A percentile compares a stretch with the other conserved stretches of the same genome.
Conservation (phyloP, 2,888 invertebrate genomes). For the Quadroppia sp. region DNA sequence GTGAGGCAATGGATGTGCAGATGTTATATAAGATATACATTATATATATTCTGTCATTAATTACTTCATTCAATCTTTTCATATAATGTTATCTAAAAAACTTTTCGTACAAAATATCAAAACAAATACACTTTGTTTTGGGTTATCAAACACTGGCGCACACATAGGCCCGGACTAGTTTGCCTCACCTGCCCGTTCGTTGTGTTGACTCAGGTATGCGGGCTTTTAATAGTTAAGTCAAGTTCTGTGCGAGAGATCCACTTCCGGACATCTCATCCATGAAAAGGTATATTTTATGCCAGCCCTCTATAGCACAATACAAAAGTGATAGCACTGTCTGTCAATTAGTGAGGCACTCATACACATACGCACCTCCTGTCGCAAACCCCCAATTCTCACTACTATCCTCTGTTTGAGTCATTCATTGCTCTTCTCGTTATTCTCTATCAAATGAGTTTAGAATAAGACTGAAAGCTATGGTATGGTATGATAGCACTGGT, state of each 20-base stretch:
- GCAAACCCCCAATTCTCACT: not conserved
- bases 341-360: constrained; percentile 9
- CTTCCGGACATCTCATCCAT: constrained; percentile 34
- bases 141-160: not conserved
- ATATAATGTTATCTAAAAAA: constrained; percentile 1
- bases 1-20: not conserved
- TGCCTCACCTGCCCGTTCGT: constrained; percentile 24
- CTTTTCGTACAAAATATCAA: not conserved
- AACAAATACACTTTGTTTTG: constrained; percentile 13
- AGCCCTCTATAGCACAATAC: not conserved
- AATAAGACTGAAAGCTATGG: too few species aligned
- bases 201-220: not conserved
- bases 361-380: constrained; percentile 19
- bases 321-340: not conserved
- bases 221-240: constrained; percentile 9
- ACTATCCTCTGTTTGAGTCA: not conserved
- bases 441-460: not conserved
- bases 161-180: constrained; percentile 9
- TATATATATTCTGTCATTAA: not conserved
- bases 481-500: too few species aligned
- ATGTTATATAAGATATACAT: constrained; percentile 19
- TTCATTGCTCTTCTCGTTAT: not conserved
- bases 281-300: constrained; percentile 1
- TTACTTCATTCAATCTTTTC: not conserved
- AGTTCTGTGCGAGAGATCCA: not conserved